Conservation (phyloP, 2,888 invertebrate species). For the Drosophila differens region DNA sequence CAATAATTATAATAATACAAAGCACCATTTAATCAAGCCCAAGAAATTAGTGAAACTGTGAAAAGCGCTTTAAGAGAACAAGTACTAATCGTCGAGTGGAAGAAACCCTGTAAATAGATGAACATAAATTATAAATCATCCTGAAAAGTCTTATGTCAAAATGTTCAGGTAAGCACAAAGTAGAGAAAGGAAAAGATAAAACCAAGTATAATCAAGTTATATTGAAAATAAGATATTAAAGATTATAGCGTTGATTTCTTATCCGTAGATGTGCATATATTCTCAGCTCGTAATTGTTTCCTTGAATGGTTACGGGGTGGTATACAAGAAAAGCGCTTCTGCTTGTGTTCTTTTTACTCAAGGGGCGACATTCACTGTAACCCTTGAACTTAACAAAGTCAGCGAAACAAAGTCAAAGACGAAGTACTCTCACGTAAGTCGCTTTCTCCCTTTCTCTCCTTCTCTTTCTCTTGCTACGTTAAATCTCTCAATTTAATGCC, state of each 20-base stretch:
- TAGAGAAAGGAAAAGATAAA: not conserved
- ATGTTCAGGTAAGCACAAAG: not conserved
- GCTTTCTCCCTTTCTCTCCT: slow-evolving; percentile 51
- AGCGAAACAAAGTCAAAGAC: slow-evolving; percentile 14
- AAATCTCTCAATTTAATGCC: slow-evolving; percentile 21
- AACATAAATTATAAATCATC: not conserved
- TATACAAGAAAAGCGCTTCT: not conserved
- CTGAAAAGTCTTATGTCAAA: not conserved
- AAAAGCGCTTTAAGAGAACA: not conserved
- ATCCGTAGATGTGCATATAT: not conserved
- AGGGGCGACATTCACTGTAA: slow-evolving; percentile 34
- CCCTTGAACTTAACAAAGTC: slow-evolving; percentile 55
- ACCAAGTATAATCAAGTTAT: not conserved
- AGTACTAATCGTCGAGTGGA: not conserved
- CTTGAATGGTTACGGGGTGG: not conserved
- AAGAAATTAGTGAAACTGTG: not conserved
- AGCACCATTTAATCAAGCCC: slow-evolving; percentile 7
- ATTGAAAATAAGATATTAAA: not conserved
- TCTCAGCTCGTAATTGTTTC: not conserved
- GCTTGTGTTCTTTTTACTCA: not conserved
- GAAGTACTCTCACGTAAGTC: slow-evolving; percentile 16
- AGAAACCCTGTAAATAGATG: not conserved
- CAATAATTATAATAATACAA: slow-evolving; percentile 9
- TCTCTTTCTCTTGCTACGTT: slow-evolving; percentile 11
- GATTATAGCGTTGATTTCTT: not conserved